phyloP scores from a whole-genome alignment of 2,113 vertebrate genomes.

The Gracilinanus agilis region DNA sequence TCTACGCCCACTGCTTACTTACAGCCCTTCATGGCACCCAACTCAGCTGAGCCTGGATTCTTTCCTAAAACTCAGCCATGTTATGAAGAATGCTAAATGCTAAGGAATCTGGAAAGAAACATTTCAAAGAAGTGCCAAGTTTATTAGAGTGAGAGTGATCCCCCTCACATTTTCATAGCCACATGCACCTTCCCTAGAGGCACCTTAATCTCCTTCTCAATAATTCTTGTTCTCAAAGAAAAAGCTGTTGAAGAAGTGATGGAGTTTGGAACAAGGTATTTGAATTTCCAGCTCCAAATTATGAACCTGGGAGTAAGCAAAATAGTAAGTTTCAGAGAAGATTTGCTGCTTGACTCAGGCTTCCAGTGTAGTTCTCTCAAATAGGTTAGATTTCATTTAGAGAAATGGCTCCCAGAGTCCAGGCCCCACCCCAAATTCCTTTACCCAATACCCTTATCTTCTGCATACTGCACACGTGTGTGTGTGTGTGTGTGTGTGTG shows the following conservation, averaged over 20 bases:
- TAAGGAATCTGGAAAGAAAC: slow-evolving; percentile 45
- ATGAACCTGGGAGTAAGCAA: neutral
- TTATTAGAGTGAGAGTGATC: slow-evolving; percentile 74
- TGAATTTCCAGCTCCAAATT: slow-evolving; percentile 3
- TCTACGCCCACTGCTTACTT: neutral
- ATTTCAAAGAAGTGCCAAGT: slow-evolving; percentile 57
- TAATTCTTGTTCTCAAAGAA: neutral
- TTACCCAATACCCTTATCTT: neutral
- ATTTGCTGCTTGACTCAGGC: neutral
- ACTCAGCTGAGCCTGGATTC: neutral
- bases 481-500: no score
- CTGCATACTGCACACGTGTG: no score
- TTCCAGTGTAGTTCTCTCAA: neutral
- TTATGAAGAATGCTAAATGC: neutral
- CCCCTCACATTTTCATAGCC: slow-evolving; percentile 53
- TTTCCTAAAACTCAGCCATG: neutral
- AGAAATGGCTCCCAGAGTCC: slow-evolving; percentile 54
- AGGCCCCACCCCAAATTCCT: slow-evolving; percentile 44
- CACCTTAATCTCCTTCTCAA: neutral
- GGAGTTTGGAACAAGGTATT: neutral
- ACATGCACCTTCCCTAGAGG: slow-evolving; percentile 33
- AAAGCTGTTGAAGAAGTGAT: neutral
- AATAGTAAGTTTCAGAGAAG: neutral
- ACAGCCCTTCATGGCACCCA: neutral
- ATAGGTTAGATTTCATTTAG: slow-evolving; percentile 17